Evolutionary conservation across 2,113 vertebrate genomes (phyloP), one percentile per base, ranked within the genome.

Genomic region (Patagioenas fasciata): DNA sequence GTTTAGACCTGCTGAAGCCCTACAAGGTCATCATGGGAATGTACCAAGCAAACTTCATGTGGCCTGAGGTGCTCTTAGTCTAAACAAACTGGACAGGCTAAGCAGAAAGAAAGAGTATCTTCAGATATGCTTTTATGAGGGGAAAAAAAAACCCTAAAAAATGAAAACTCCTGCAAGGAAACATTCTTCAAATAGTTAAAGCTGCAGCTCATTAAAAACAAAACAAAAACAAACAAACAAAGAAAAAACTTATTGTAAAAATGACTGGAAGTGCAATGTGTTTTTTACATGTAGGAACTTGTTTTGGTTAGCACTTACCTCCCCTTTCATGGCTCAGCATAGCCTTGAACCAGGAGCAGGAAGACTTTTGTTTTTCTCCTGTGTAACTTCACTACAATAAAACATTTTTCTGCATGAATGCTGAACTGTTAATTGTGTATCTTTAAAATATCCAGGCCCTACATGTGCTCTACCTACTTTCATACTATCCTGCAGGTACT

Each of bases 371-470:
- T 82, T 80, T 88, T 85, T 73, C 53, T 92, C 93, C 78, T 70
- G 4, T 94, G 72, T 88, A 95, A 96, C 95, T 91, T 95, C 98
- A 99, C 98, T 99, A 99, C 98, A 99, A 97, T 98, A 98, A 99
- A 98, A 96, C 92, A 97, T 95, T 97, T 98, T 86, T 96, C 80
- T 90, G 85, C 79, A 83, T 81, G 73, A 86, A 80, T 71, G 60
- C 15, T 60, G 34, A 67, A 32, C 18, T 65, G 53, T 51, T 57
- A 14, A 4, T 73, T 80, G 64, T 66, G 67, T 82, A 42, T 62
- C 65, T 91, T 88, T 73, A 51, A 91, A 89, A 75, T 34, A 60
- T 38, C 32, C 14, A 74, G 50, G 38, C 34, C 14, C 18, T 78
- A 57, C 5, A 34, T 2, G 17, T 54, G 60, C 25, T 64, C 16